phyloP scores from a whole-genome alignment of 2,888 invertebrate genomes.

The Oscheius sp. region DNA sequence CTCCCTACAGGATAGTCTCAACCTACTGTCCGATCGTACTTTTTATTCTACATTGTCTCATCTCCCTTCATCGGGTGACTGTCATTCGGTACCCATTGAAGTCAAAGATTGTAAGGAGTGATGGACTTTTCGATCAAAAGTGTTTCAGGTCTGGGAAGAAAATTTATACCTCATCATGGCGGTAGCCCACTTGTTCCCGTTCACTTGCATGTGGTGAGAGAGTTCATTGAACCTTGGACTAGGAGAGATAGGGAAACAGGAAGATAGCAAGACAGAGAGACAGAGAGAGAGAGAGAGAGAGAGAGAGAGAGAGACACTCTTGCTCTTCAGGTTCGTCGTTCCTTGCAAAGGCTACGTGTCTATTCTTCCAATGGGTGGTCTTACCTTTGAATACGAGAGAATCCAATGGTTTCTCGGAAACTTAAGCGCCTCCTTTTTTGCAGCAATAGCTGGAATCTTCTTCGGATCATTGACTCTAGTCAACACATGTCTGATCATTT shows the following conservation, averaged over 20 bases:
- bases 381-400: slow-evolving; percentile 17
- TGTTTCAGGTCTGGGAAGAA: slow-evolving; percentile 21
- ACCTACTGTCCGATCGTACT: slow-evolving; percentile 49
- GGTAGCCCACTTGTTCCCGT: background rate
- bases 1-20: slow-evolving; percentile 33
- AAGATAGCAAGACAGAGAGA: too few relatives aligned
- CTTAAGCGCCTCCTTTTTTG: slow-evolving; percentile 25
- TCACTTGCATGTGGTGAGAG: slow-evolving; percentile 23
- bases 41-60: slow-evolving; percentile 41
- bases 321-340: slow-evolving; percentile 23
- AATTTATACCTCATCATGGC: background rate
- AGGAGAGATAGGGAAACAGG: background rate
- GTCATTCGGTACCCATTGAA: slow-evolving; percentile 41
- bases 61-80: slow-evolving; percentile 44
- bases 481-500: slow-evolving; percentile 14
- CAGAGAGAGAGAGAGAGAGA: too few relatives aligned
- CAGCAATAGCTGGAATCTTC: slow-evolving; percentile 24
- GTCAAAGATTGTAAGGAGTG: slow-evolving; percentile 35
- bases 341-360: slow-evolving; percentile 15
- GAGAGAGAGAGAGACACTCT: background rate
- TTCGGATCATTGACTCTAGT: slow-evolving; percentile 18
- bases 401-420: slow-evolving; percentile 12
- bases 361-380: background rate
- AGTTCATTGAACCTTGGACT: background rate
- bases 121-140: background rate